Percentiles rank a stretch among this genome's conserved stretches.
Evolutionary conservation across 1,140 invertebrate genomes (phyloP).

Genomic region (Littorina saxatilis): DNA sequence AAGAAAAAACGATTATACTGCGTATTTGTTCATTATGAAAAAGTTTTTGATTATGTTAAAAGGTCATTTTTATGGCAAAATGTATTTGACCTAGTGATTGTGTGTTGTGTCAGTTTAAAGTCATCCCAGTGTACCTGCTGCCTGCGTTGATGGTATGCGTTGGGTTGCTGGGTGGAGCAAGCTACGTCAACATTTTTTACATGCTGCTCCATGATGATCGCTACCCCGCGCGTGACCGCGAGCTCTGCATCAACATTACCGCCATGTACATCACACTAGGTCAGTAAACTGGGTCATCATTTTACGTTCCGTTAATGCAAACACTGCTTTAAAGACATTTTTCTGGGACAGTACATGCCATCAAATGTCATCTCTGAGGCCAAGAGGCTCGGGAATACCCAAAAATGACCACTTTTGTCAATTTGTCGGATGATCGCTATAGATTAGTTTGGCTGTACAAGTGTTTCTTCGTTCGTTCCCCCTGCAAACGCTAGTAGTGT

Average conservation of each 20-base stretch:
- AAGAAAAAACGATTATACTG: no score
- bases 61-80: neutral
- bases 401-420: no score
- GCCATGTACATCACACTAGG: constrained; percentile 67
- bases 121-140: constrained; percentile 59
- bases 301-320: no score
- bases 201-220: constrained; percentile 56
- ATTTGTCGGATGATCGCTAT: no score
- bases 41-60: neutral
- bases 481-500: no score
- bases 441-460: no score
- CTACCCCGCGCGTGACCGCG: constrained; percentile 61
- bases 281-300: constrained; percentile 43
- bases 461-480: no score
- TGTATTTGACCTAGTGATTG: no score
- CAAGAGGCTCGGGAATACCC: constrained; percentile 11
- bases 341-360: no score
- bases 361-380: neutral
- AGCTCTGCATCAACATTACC: constrained; percentile 68
- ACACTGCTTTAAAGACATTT: no score
- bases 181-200: constrained; percentile 72
- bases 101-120: constrained; percentile 61
- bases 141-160: constrained; percentile 67
- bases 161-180: constrained; percentile 67
- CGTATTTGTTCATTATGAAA: no score